Conservation (phyloP, 2,113 vertebrate genomes). For the Anguilla rostrata region DNA sequence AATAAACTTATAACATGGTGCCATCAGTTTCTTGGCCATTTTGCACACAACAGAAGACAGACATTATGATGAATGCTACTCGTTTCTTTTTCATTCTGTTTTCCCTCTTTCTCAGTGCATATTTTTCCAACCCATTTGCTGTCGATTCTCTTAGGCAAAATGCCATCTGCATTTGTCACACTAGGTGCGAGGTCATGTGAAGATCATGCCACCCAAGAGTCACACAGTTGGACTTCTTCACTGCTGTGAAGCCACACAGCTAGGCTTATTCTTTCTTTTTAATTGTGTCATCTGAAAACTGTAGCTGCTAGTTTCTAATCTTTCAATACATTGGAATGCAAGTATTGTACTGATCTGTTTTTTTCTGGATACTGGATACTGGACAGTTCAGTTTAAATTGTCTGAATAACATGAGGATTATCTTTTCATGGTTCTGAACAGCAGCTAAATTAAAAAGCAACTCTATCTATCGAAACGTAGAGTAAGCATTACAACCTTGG, state of each 20-base stretch:
- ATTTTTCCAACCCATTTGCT: conserved; percentile 20
- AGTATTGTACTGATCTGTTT: not conserved
- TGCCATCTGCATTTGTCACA: conserved; percentile 6
- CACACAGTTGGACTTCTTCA: not conserved
- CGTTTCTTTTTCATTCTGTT: conserved; percentile 6
- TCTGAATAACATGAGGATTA: not conserved
- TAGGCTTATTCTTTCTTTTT: not conserved
- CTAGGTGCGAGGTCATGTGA: not conserved
- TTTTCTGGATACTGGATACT: not conserved
- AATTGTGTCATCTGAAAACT: not conserved
- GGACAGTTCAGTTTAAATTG: not conserved
- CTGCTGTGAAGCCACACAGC: not conserved
- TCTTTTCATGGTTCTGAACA: not conserved
- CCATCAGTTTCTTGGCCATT: not conserved
- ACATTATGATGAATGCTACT: not conserved
- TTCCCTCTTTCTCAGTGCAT: not conserved
- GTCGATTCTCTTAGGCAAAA: conserved; percentile 15
- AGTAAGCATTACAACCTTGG: not conserved
- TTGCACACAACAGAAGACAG: not conserved
- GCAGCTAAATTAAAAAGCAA: not conserved
- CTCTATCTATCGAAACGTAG: not conserved
- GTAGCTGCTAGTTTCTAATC: not conserved
- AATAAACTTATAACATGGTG: not conserved
- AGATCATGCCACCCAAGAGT: conserved; percentile 2
- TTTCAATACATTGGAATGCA: not conserved